Evolutionary conservation across 2,888 invertebrate genomes (phyloP).

Genomic region (Meta bourneti): DNA sequence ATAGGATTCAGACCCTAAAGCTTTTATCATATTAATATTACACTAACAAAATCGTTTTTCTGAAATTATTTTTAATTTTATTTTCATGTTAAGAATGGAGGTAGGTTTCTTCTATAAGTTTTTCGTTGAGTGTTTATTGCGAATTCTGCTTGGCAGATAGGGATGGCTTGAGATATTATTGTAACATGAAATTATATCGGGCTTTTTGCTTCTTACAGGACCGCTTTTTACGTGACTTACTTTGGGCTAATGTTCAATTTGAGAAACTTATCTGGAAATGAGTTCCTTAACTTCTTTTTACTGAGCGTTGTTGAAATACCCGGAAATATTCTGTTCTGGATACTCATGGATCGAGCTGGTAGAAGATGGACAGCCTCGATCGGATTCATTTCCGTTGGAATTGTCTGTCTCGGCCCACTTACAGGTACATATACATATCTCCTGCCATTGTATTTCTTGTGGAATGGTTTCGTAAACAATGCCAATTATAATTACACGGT

Average conservation of each 20-base stretch:
- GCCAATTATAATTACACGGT: too few species aligned
- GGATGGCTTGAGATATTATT: neutral
- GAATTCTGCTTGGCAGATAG: too few species aligned
- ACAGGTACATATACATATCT: neutral
- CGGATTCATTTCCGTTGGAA: conserved; percentile 19
- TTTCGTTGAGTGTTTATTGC: too few species aligned
- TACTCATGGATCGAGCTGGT: conserved; percentile 77
- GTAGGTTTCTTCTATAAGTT: too few species aligned
- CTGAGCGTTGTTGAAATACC: conserved; percentile 86
- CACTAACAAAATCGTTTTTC: too few species aligned
- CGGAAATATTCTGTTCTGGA: conserved; percentile 80
- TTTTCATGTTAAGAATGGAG: too few species aligned
- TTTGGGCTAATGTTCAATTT: conserved; percentile 79
- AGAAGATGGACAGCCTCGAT: conserved; percentile 80
- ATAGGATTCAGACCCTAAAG: too few species aligned
- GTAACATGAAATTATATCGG: neutral
- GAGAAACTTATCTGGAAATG: conserved; percentile 83
- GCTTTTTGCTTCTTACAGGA: conserved; percentile 26
- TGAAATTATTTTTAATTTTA: too few species aligned
- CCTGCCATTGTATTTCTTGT: too few species aligned
- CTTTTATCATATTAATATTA: too few species aligned
- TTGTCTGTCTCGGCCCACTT: conserved; percentile 15
- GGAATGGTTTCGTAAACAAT: too few species aligned
- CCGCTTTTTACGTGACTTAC: conserved; percentile 77
- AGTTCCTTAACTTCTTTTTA: conserved; percentile 80